Evolutionary conservation across 2,888 invertebrate genomes (phyloP).

Genomic region (Apomyelois bistriatella): DNA sequence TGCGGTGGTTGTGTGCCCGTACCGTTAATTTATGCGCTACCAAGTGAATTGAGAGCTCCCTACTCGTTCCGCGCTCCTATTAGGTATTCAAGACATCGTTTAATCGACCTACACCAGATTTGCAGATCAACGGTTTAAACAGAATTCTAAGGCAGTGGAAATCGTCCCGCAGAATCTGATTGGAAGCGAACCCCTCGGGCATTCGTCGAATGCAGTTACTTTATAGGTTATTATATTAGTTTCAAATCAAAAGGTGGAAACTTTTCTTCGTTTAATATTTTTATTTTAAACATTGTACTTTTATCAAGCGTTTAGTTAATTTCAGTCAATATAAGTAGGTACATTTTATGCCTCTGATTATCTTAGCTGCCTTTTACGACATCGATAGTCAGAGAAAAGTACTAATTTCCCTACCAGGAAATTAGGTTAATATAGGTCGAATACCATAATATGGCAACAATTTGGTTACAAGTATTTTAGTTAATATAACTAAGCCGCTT

Average conservation of each 20-base stretch:
- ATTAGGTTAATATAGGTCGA: too few relatives aligned
- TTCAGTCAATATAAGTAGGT: too few relatives aligned
- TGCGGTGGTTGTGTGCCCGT: slow-evolving; percentile 56
- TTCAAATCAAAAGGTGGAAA: not conserved
- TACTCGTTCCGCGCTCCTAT: slow-evolving; percentile 53
- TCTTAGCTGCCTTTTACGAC: too few relatives aligned
- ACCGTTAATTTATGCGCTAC: slow-evolving; percentile 71
- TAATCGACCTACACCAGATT: slow-evolving; percentile 60
- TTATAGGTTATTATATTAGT: slow-evolving; percentile 6
- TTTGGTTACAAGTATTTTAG: too few relatives aligned
- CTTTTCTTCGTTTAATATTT: not conserved
- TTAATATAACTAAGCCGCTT: too few relatives aligned
- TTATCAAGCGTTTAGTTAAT: too few relatives aligned
- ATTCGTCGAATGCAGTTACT: slow-evolving; percentile 12
- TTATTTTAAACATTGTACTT: not conserved
- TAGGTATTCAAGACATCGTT: slow-evolving; percentile 74
- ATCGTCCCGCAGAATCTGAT: slow-evolving; percentile 47
- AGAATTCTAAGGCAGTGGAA: slow-evolving; percentile 51
- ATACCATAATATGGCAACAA: too few relatives aligned
- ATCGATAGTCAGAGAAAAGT: too few relatives aligned
- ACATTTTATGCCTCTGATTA: too few relatives aligned
- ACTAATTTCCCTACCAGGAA: too few relatives aligned
- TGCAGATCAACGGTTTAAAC: slow-evolving; percentile 52
- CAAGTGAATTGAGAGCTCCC: slow-evolving; percentile 58
- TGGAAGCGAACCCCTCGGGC: slow-evolving; percentile 43